Evolutionary conservation across 2,888 invertebrate species (phyloP).

Genomic region (Parnassius mnemosyne): DNA sequence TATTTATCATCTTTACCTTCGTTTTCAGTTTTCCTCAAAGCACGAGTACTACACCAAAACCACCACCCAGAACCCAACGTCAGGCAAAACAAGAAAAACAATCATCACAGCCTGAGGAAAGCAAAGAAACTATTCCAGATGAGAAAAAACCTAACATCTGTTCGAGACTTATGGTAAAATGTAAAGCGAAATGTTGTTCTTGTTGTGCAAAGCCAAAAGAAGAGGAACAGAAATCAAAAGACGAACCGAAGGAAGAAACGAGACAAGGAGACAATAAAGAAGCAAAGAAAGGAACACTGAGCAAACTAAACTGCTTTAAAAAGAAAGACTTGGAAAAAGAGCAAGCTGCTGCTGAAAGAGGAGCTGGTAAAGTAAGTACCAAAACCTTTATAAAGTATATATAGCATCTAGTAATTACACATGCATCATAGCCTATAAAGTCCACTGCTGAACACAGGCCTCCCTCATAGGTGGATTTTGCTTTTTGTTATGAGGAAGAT

Average conservation of each 20-base stretch:
- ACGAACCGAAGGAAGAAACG: slow-evolving; percentile 31
- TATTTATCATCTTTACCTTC: slow-evolving; percentile 8
- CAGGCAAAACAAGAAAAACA: slow-evolving; percentile 46
- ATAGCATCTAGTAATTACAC: too few relatives aligned
- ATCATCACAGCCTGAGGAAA: slow-evolving; percentile 30
- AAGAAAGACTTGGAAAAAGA: slow-evolving; percentile 63
- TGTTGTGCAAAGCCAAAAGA: slow-evolving; percentile 62
- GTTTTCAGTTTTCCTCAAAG: slow-evolving; percentile 68
- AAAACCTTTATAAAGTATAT: neutral
- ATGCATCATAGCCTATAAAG: too few relatives aligned
- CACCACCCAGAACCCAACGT: slow-evolving; percentile 59
- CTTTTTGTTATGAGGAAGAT: too few relatives aligned
- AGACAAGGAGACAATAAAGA: slow-evolving; percentile 26
- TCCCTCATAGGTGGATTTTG: too few relatives aligned
- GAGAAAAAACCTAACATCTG: slow-evolving; percentile 60
- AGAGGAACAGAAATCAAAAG: slow-evolving; percentile 39
- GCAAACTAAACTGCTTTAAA: slow-evolving; percentile 61
- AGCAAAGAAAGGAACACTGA: slow-evolving; percentile 52
- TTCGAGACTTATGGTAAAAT: slow-evolving; percentile 62
- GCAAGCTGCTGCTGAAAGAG: slow-evolving; percentile 56
- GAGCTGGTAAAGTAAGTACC: slow-evolving; percentile 66
- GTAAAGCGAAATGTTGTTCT: slow-evolving; percentile 71
- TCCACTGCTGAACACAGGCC: too few relatives aligned
- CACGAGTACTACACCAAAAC: slow-evolving; percentile 71
- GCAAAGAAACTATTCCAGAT: slow-evolving; percentile 35